Evolutionary conservation across 1,140 invertebrate species (phyloP).

Genomic region (Leucophenga varia): DNA sequence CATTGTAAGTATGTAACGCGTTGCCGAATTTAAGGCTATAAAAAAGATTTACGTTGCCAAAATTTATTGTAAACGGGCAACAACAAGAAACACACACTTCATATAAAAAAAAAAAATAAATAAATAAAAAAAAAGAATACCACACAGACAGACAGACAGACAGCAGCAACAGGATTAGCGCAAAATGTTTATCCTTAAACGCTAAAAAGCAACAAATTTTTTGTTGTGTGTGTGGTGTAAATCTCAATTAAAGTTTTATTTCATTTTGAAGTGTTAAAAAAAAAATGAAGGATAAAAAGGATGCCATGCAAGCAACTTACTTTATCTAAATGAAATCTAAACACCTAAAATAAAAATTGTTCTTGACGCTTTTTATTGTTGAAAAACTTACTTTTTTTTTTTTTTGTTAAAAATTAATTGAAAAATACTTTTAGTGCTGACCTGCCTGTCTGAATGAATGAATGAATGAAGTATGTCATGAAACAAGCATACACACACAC

Average conservation of each 20-base stretch:
- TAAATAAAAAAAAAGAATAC: no score
- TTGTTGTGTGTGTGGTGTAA: conserved; percentile 31
- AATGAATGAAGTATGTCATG: conserved; percentile 25
- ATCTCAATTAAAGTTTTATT: conserved; percentile 42
- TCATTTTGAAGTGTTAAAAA: neutral
- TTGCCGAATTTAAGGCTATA: conserved; percentile 20
- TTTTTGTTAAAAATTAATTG: neutral
- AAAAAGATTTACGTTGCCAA: conserved; percentile 44
- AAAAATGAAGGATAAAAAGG: neutral
- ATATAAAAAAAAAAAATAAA: neutral
- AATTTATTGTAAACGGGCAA: conserved; percentile 34
- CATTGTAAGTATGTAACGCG: conserved; percentile 9
- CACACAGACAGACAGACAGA: neutral
- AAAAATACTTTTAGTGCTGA: no score
- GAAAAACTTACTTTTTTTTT: neutral
- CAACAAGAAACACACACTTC: neutral
- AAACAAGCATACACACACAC: neutral
- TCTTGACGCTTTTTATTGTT: neutral
- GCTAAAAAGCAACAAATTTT: conserved; percentile 6
- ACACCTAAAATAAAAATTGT: conserved; percentile 3
- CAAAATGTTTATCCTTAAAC: conserved; percentile 21
- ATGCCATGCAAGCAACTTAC: conserved; percentile 1
- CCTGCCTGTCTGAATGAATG: conserved; percentile 14
- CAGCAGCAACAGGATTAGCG: conserved; percentile 23
- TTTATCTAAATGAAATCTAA: conserved; percentile 41